Conservation (phyloP, 2,888 invertebrate species). For the Melanchra persicariae region DNA sequence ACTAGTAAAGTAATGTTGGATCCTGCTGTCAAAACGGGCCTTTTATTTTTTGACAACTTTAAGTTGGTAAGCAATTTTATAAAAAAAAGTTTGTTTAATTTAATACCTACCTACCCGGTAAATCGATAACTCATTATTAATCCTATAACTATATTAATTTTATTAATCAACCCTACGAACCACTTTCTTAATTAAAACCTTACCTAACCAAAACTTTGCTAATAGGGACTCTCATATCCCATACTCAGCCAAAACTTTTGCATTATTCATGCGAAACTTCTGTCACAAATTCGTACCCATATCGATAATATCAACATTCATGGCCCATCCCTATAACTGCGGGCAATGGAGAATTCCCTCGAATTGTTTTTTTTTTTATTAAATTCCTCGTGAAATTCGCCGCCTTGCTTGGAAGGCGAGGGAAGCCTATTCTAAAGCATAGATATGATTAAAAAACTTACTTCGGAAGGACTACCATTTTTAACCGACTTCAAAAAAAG, state of each 20-base stretch:
- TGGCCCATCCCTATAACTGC: conserved; percentile 25
- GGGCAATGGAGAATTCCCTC: conserved; percentile 18
- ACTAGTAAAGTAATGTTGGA: too few relatives aligned
- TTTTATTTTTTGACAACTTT: too few relatives aligned
- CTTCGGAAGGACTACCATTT: not conserved
- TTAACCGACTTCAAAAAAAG: too few relatives aligned
- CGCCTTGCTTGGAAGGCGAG: conserved; percentile 6
- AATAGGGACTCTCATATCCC: conserved; percentile 12
- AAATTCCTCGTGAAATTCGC: conserved; percentile 58
- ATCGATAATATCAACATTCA: conserved; percentile 27
- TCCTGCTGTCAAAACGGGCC: too few relatives aligned
- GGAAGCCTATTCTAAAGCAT: not conserved
- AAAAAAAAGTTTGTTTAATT: not conserved
- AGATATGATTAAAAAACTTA: conserved; percentile 42
- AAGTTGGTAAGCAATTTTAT: too few relatives aligned
- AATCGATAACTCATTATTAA: too few relatives aligned
- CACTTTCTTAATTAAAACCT: conserved; percentile 23
- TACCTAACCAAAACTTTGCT: not conserved
- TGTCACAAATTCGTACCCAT: conserved; percentile 15
- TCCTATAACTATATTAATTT: too few relatives aligned
- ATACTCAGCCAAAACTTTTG: conserved; percentile 18
- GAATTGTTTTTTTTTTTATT: conserved; percentile 52
- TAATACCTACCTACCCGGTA: too few relatives aligned
- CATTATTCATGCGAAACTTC: conserved; percentile 15
- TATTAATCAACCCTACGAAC: not conserved